Base-by-base conservation (phyloP, 2,113 vertebrate genomes). In the Arvicanthis niloticus region DNA sequence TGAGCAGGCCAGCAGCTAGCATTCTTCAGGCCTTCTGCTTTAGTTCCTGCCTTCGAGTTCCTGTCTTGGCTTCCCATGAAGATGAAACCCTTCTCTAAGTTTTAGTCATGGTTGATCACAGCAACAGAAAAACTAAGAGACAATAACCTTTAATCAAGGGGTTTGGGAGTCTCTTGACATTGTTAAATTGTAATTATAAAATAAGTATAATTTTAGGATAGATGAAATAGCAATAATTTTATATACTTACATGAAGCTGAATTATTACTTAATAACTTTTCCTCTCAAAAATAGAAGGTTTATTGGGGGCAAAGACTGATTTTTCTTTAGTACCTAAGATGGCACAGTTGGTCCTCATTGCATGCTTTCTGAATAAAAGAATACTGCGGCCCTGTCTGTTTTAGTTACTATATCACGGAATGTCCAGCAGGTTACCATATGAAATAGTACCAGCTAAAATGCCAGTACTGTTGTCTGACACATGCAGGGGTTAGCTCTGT, bases 181-280 rank as follows among this genome's bases (percentile, higher is more conserved):
- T 29, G 67, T 21, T 72, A 93, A 85, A 75, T 80, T 72, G 12
- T 68, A 91, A 91, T 89, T 88, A 15, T 91, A 58, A 89, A 75
- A 16, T 85, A 75, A 29, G 26, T 31, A 77, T 77, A 29, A 76
- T 77, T 77, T 76, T 24, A 42, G 72, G 17, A 11, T 93, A 34
- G 15, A 72, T 82, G 16, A 40, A 91, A 60, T 82, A 91, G 45
- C 31, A 51, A 19, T 53, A 78, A 90, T 78, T 93, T 93, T 65
- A 17, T 56, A 29, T 58, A 89, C 34, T 10, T 89, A 42, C 76
- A 53, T 80, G 73, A 34, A 85, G 58, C 62, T 89, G 56, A 16
- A 53, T 65, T 89, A 31, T 48, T 77, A 67, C 73, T 94, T 84
- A 93, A 73, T 56, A 89, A 31, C n/a, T 37, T 15, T 80, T 40